phyloP scores from a whole-genome alignment of 2,888 invertebrate genomes.

The Eretmocerus hayati region DNA sequence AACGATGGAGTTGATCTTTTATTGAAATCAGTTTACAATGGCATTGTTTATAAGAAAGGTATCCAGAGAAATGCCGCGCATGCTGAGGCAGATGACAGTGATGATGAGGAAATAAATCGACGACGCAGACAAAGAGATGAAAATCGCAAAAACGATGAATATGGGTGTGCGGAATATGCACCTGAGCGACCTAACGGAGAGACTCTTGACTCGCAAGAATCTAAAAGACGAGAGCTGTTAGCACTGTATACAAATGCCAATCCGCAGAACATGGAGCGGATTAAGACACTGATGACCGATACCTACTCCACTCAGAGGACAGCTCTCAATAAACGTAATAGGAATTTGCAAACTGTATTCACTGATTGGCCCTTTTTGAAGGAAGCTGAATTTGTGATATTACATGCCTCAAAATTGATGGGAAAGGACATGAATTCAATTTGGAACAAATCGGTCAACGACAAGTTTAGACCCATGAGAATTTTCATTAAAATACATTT shows the following conservation, averaged over 20 bases:
- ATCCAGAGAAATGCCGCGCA: too few relatives aligned
- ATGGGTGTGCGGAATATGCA: background rate
- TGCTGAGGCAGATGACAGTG: background rate
- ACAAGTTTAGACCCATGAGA: background rate
- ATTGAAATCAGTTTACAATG: too few relatives aligned
- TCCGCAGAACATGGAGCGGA: background rate
- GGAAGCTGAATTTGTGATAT: background rate
- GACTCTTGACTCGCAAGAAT: background rate
- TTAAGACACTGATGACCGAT: background rate
- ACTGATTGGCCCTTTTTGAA: background rate
- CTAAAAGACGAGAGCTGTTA: background rate
- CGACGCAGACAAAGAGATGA: background rate
- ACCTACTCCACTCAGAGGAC: background rate
- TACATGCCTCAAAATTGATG: background rate
- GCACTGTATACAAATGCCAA: background rate
- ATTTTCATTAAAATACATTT: background rate
- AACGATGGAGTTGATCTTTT: too few relatives aligned
- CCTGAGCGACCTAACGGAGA: background rate
- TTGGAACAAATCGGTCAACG: background rate
- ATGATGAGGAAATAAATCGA: background rate
- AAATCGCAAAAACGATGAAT: background rate
- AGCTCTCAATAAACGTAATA: background rate
- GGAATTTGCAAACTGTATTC: background rate
- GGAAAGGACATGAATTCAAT: background rate
- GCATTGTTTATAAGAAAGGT: too few relatives aligned